Conservation (phyloP, 1,140 invertebrate species). For the Orchestia grillus region DNA sequence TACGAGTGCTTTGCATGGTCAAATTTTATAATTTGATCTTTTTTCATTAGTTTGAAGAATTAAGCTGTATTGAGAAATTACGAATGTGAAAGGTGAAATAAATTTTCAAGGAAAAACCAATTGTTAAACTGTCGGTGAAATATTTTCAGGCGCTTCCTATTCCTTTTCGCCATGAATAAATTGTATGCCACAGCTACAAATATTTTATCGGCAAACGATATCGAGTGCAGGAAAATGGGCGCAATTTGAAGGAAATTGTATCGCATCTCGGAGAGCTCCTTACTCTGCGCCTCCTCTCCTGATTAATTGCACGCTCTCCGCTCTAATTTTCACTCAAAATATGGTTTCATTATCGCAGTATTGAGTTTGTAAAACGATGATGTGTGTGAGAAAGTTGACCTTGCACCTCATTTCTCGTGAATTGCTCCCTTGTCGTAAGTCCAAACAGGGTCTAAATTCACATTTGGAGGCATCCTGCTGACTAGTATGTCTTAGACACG, state of each 20-base stretch:
- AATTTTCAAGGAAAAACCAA: not conserved
- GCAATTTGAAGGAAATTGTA: slow-evolving; percentile 37
- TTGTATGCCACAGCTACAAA: slow-evolving; percentile 18
- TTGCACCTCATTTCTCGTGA: no score
- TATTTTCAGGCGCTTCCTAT: not conserved
- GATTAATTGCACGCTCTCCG: not conserved
- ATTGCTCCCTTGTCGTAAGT: no score
- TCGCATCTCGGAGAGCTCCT: not conserved
- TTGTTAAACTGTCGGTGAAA: not conserved
- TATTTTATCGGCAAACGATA: slow-evolving; percentile 39
- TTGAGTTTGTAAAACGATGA: no score
- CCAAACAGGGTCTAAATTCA: no score
- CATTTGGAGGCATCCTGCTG: no score
- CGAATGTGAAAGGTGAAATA: not conserved
- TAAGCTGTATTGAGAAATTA: no score
- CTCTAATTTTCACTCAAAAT: not conserved
- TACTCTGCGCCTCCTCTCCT: not conserved
- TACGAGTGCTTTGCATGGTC: no score
- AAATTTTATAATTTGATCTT: no score
- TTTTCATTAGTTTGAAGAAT: no score
- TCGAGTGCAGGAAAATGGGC: slow-evolving; percentile 14
- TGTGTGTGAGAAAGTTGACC: no score
- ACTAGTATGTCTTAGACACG: no score
- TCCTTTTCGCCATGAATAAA: slow-evolving; percentile 36
- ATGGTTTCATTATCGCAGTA: not conserved